phyloP scores from a whole-genome alignment of 2,888 invertebrate species.

The Callosobruchus maculatus region DNA sequence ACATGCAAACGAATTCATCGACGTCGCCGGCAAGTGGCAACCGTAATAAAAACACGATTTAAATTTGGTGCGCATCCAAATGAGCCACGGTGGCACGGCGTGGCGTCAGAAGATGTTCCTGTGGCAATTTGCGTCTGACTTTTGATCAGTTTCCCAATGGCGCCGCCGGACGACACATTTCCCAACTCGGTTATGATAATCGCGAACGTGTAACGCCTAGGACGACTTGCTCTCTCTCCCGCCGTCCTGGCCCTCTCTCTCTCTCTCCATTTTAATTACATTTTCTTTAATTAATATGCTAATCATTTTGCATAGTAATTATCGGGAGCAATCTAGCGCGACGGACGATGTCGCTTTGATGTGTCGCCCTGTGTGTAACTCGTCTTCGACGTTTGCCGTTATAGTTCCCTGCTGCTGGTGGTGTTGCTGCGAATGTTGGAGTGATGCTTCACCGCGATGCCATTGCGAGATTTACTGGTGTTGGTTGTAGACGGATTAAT shows the following conservation, averaged over 20 bases:
- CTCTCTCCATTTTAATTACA: constrained; percentile 51
- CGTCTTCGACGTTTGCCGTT: neutral
- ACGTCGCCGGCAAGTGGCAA: constrained; percentile 11
- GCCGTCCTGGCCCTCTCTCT: neutral
- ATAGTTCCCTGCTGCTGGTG: neutral
- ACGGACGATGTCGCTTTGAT: constrained; percentile 50
- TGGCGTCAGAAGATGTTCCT: constrained; percentile 36
- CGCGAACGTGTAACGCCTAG: constrained; percentile 26
- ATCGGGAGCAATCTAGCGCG: constrained; percentile 52
- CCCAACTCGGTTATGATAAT: constrained; percentile 46
- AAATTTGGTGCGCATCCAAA: constrained; percentile 45
- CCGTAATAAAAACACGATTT: constrained; percentile 42
- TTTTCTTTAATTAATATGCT: constrained; percentile 56
- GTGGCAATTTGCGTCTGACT: constrained; percentile 46
- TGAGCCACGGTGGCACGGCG: constrained; percentile 29
- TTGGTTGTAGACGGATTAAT: too few relatives aligned
- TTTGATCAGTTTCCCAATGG: constrained; percentile 44
- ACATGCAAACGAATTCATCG: constrained; percentile 47
- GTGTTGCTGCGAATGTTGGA: too few relatives aligned
- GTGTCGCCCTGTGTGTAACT: constrained; percentile 27
- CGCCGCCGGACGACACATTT: constrained; percentile 38
- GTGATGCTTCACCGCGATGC: too few relatives aligned
- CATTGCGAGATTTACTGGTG: too few relatives aligned
- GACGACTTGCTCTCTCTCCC: neutral
- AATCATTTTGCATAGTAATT: constrained; percentile 55